Evolutionary conservation across 2,113 vertebrate species (phyloP), one percentile per base, ranked within the genome.

Genomic region (Melanocharis versteri): DNA sequence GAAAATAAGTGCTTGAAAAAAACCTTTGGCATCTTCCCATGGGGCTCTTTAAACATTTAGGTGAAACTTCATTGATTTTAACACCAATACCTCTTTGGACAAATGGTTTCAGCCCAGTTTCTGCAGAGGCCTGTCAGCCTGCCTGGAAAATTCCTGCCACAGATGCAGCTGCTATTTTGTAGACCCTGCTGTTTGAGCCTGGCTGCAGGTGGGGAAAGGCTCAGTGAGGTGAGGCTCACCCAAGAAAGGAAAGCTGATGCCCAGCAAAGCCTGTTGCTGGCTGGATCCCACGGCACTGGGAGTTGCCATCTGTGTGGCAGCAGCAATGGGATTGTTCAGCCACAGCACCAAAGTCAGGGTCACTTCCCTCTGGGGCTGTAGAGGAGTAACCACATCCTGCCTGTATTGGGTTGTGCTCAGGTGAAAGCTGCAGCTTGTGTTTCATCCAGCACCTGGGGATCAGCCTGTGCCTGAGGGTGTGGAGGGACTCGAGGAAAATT

Each of bases 71-170:
- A 33, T 2, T 20, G 54, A 51, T 78, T 94, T 84, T 28, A 5
- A n/a, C 50, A 30, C 47, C 83, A 56, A 13, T 15, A 39, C 5
- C 50, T 19, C 44, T 47, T 15, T 16, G 44, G 18, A 28, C 39
- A 82, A 51, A 88, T 42, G n/a, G 33, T 83, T 95, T 56, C 60
- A 27, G 85, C 47, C 60, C 37, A 17, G 42, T 68, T 80, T 83
- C 61, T 95, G 82, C 91, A 81, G 78, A 81, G 94, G 40, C 19
- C n/a, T 81, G 73, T 82, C 84, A 87, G 88, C 71, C 72, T 84
- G 70, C 87, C 85, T 12, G 9, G 35, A 58, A 51, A 75, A 72
- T 66, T 93, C 89, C 68, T 88, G 96, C 33, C 88, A 72, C 24
- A 30, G 40, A 37, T 8, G 24, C 7, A 53, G 71, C 26, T 83